Evolutionary conservation across 2,113 vertebrate genomes (phyloP), one percentile per base, ranked within the genome.

Genomic region (Podarcis cretensis): DNA sequence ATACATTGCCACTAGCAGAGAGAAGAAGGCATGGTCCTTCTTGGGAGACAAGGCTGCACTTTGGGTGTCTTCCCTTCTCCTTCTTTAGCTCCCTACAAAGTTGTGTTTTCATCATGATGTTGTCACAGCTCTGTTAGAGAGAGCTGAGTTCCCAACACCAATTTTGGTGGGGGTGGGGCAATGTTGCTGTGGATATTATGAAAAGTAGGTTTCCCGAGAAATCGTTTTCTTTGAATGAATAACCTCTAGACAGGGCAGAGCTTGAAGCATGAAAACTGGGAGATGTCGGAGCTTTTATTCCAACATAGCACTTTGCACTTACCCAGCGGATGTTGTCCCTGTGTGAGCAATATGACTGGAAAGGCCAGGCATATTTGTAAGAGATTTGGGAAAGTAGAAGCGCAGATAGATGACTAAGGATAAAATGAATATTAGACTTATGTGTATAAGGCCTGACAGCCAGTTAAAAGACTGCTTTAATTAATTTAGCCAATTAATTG

Each of bases 401-500:
- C 3, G 25, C 48, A 18, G 37, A 68, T 32, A 87, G 21, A 69
- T 48, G 23, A 32, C 30, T 78, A 30, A 48, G 27, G 20, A 35
- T 21, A 48, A 8, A 37, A 80, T 57, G 48, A 57, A 81, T 81
- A 54, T 57, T 71, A 69, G 35, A 7, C 66, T 13, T 81, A 23
- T 48, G 23, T 87, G 37, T 85, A 81, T 30, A n/a, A 81, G 4
- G 13, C 1, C 30, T 43, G 35, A 25, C 71, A 81, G 54, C 57
- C 35, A 59, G 4, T 74, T 54, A 87, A 87, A 73, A 5, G 40
- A 30, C 25, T 54, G 37, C 48, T 65, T 43, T 63, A 20, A 74
- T 73, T 74, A n/a, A 87, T 82, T 82, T 74, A 37, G n/a, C 48
- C 25, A 59, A 59, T 81, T 81, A 37, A 81, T 63, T 79, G 63